Conservation (phyloP, 2,113 vertebrate species). For the Anarrhichthys ocellatus region DNA sequence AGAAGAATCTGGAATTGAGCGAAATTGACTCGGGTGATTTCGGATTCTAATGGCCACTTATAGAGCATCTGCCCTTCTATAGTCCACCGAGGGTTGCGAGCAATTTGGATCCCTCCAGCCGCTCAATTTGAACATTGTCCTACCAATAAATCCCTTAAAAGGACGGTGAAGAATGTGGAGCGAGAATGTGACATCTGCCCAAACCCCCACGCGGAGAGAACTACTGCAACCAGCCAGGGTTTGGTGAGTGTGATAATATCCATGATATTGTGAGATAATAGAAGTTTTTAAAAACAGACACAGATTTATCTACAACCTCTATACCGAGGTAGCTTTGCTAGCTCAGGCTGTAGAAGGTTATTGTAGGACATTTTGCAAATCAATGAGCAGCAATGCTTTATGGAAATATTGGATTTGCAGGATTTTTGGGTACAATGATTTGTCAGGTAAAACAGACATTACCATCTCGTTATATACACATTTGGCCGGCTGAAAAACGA, state of each 20-base stretch:
- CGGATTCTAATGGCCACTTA: constrained; percentile 71
- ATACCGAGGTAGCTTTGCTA: not conserved
- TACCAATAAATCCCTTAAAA: constrained; percentile 60
- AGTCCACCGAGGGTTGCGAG: constrained; percentile 43
- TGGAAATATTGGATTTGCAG: not conserved
- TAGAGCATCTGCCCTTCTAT: constrained; percentile 62
- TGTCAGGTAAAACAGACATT: not conserved
- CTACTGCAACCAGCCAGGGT: constrained; percentile 13
- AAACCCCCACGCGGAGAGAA: constrained; percentile 12
- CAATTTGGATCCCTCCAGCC: constrained; percentile 60
- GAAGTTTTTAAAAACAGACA: not conserved
- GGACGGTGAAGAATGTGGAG: constrained; percentile 44
- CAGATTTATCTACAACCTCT: not conserved
- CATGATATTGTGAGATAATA: not conserved
- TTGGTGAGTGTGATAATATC: not conserved
- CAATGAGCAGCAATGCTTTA: not conserved
- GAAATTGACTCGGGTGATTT: constrained; percentile 67
- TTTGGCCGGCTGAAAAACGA: not conserved
- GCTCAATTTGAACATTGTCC: constrained; percentile 62
- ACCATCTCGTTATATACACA: not conserved
- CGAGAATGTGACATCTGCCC: constrained; percentile 46
- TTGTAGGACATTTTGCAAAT: not conserved
- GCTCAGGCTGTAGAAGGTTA: not conserved
- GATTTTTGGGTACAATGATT: not conserved
- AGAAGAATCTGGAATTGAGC: constrained; percentile 51